A percentile compares a stretch with the other conserved stretches of the same genome.
phyloP scores from a whole-genome alignment of 2,113 vertebrate genomes.

The Gallinago media region DNA sequence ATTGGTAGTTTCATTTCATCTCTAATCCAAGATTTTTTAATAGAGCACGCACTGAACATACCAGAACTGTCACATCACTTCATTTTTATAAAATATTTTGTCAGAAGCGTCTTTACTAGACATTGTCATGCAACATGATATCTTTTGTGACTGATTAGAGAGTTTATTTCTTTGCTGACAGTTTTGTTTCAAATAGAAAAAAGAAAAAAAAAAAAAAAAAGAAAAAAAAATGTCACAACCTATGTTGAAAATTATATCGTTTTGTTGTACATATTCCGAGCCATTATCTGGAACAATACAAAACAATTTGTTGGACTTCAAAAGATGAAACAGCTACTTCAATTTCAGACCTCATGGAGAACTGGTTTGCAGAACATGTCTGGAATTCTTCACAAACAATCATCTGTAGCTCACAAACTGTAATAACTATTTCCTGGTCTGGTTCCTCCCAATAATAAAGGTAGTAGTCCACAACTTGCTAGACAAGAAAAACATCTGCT shows the following conservation, averaged over 20 bases:
- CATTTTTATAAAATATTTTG: conserved; percentile 13
- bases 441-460: neutral
- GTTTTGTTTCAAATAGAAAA: neutral
- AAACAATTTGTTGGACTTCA: neutral
- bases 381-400: conserved; percentile 1
- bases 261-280: neutral
- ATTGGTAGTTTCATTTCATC: neutral
- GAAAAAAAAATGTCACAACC: neutral
- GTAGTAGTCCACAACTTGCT: neutral
- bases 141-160: conserved; percentile 1
- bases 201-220: neutral
- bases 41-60: neutral
- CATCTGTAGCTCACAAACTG: neutral
- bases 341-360: neutral
- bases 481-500: neutral
- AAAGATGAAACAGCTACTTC: neutral
- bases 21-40: conserved; percentile 1
- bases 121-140: neutral
- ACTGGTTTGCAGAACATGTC: neutral
- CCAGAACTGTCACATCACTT: neutral
- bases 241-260: neutral
- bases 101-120: neutral
- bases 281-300: neutral
- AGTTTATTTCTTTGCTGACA: neutral
- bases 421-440: neutral